phyloP scores from a whole-genome alignment of 1,140 invertebrate genomes.

The Drosophila kepulauana region DNA sequence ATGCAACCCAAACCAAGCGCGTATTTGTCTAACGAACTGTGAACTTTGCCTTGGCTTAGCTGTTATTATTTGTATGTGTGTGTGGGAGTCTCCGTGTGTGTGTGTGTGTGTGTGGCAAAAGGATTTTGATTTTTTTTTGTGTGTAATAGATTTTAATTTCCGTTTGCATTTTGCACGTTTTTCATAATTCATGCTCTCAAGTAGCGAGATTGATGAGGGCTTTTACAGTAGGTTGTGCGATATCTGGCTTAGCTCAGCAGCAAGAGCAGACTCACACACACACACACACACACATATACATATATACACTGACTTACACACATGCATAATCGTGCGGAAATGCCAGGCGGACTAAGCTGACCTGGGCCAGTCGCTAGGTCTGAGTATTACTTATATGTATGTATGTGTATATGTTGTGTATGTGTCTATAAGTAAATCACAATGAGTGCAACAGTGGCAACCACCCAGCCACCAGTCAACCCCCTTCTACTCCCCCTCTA shows the following conservation, averaged over 20 bases:
- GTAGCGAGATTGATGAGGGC: conserved; percentile 80
- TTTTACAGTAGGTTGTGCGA: conserved; percentile 43
- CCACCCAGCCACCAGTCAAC: conserved; percentile 44
- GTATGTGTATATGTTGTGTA: background rate
- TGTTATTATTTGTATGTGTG: conserved; percentile 20
- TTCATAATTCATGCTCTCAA: conserved; percentile 82
- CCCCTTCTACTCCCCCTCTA: background rate
- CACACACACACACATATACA: conserved; percentile 17
- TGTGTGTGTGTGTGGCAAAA: conserved; percentile 30
- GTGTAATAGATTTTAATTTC: conserved; percentile 78
- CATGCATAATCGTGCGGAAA: conserved; percentile 80
- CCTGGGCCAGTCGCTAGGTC: conserved; percentile 55
- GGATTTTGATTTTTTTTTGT: conserved; percentile 46
- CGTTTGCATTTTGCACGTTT: conserved; percentile 82
- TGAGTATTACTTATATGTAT: conserved; percentile 72
- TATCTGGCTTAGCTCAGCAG: conserved; percentile 53
- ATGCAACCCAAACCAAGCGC: conserved; percentile 37
- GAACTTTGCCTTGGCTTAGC: conserved; percentile 61
- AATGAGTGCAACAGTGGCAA: conserved; percentile 60
- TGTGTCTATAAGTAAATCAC: conserved; percentile 63
- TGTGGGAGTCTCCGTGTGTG: background rate
- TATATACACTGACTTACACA: conserved; percentile 36
- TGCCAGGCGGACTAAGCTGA: conserved; percentile 79
- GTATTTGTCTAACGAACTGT: conserved; percentile 80
- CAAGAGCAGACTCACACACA: conserved; percentile 24